These are phyloP conservation scores for Holacanthus passer DNA, from an alignment of 2,113 vertebrate species.

Conservation along the genomic window DNA sequence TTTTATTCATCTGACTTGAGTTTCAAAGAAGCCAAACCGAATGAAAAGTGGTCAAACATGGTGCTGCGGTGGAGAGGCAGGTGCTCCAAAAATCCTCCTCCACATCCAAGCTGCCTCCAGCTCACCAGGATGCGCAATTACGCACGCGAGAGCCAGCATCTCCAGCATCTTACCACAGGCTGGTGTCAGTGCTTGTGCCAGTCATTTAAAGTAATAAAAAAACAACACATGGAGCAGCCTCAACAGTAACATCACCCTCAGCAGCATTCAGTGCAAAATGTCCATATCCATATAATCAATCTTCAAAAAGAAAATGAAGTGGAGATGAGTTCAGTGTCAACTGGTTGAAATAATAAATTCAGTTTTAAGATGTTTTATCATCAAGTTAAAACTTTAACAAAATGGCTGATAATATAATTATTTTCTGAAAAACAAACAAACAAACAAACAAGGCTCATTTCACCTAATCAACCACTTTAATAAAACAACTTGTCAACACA, in stretches of 20 bases:
- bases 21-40: not conserved
- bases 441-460: not conserved
- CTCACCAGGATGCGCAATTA: slow-evolving; percentile 48
- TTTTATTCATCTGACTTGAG: not conserved
- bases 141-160: slow-evolving; percentile 13
- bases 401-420: not conserved
- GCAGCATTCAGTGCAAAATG: not conserved
- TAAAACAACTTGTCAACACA: not conserved
- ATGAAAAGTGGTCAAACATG: not conserved
- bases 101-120: slow-evolving; percentile 31
- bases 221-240: not conserved
- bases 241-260: not conserved
- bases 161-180: not conserved
- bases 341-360: not conserved
- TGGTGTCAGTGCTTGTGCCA: not conserved
- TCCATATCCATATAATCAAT: not conserved
- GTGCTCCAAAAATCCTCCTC: slow-evolving; percentile 23
- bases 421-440: not conserved
- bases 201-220: not conserved
- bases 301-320: not conserved
- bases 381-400: not conserved
- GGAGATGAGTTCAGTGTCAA: not conserved
- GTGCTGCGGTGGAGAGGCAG: slow-evolving; percentile 23
- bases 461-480: not conserved
- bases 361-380: not conserved